A percentile compares a stretch with the other conserved stretches of the same genome.
Conservation (phyloP, 1,140 invertebrate species). For the Danaus plexippus region DNA sequence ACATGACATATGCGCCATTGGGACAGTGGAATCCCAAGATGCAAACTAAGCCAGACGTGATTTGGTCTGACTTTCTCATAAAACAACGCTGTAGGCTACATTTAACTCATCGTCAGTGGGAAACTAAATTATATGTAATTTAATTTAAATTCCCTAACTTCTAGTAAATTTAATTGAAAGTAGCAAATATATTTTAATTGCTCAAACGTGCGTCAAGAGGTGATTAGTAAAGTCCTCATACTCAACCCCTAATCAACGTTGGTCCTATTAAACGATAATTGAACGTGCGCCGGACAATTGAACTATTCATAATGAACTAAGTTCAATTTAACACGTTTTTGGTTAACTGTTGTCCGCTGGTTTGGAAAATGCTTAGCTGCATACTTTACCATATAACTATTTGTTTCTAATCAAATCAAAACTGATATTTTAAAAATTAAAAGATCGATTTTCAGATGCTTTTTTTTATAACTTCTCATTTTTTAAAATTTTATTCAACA, state of each 20-base stretch:
- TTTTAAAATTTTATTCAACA: too few relatives aligned
- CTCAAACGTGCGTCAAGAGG: constrained; percentile 36
- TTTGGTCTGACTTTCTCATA: constrained; percentile 56
- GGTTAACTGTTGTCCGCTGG: constrained; percentile 54
- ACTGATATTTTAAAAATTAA: too few relatives aligned
- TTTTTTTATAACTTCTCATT: neutral
- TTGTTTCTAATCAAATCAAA: too few relatives aligned
- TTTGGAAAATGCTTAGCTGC: constrained; percentile 39
- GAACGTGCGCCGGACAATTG: constrained; percentile 56
- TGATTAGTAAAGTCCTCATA: constrained; percentile 56
- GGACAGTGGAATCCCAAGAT: constrained; percentile 45
- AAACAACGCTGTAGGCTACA: constrained; percentile 40
- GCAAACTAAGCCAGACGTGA: constrained; percentile 64
- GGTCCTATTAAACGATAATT: constrained; percentile 57
- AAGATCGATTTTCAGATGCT: too few relatives aligned
- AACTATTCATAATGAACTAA: constrained; percentile 44
- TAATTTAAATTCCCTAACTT: constrained; percentile 29
- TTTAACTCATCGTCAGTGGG: constrained; percentile 60
- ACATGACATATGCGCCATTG: constrained; percentile 49
- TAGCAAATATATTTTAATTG: constrained; percentile 6
- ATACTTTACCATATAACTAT: constrained; percentile 21
- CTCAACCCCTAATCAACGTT: constrained; percentile 45
- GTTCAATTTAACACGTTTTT: constrained; percentile 54
- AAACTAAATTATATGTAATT: constrained; percentile 47
- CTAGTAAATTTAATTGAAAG: constrained; percentile 19